Conservation (phyloP, 1,140 invertebrate species). For the Coelopa frigida region DNA sequence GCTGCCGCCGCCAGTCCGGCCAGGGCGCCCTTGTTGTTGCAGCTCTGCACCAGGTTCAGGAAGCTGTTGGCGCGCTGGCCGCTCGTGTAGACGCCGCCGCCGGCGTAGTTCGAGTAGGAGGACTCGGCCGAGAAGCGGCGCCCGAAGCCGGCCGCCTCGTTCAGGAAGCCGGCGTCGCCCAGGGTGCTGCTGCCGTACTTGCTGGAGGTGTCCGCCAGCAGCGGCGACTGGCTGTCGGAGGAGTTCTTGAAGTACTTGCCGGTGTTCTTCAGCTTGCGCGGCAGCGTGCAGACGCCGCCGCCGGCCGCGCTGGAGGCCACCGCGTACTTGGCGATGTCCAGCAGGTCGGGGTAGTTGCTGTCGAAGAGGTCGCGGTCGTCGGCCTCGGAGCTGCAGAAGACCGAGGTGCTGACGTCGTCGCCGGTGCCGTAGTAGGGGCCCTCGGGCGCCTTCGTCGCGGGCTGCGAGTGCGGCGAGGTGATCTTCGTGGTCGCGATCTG, state of each 20-base stretch:
- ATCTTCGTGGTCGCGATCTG: slow-evolving; percentile 45
- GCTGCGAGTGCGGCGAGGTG: slow-evolving; percentile 40
- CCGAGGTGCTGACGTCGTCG: slow-evolving; percentile 34
- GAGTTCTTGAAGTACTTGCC: slow-evolving; percentile 48
- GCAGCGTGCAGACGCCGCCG: slow-evolving; percentile 52
- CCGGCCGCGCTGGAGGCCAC: slow-evolving; percentile 37
- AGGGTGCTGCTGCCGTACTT: slow-evolving; percentile 42
- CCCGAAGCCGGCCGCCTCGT: slow-evolving; percentile 35
- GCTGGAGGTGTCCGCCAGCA: slow-evolving; percentile 47
- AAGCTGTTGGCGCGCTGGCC: slow-evolving; percentile 40
- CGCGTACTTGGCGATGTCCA: slow-evolving; percentile 56
- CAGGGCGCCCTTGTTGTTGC: slow-evolving; percentile 19
- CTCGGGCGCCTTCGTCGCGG: slow-evolving; percentile 24
- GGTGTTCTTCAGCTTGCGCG: slow-evolving; percentile 46
- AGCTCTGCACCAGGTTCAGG: slow-evolving; percentile 39
- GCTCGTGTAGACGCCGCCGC: slow-evolving; percentile 32
- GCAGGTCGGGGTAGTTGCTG: slow-evolving; percentile 59
- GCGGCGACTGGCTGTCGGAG: slow-evolving; percentile 61
- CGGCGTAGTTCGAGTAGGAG: slow-evolving; percentile 36
- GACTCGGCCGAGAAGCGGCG: slow-evolving; percentile 38
- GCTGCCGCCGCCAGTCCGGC: background rate
- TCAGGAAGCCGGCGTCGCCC: slow-evolving; percentile 38
- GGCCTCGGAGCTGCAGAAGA: slow-evolving; percentile 43
- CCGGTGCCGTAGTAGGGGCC: slow-evolving; percentile 25
- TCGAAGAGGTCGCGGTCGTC: slow-evolving; percentile 53